Evolutionary conservation across 2,113 vertebrate genomes (phyloP).

Genomic region (Amazona guildingii): DNA sequence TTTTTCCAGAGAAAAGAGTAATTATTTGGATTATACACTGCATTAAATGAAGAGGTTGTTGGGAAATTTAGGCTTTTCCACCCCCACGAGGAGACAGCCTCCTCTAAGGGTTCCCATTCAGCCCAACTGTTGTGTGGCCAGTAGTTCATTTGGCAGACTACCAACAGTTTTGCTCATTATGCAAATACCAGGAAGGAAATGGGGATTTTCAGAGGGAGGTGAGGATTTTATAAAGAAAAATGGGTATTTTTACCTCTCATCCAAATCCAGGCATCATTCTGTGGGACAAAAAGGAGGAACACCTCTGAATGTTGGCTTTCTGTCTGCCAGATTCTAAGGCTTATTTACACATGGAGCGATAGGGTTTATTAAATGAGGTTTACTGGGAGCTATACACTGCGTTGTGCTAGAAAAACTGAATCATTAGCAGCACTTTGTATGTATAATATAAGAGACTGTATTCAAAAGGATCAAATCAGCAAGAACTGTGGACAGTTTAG

Average conservation of each 20-base stretch:
- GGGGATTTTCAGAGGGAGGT: neutral
- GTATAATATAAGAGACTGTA: neutral
- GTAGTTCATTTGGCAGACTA: neutral
- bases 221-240: slow-evolving; percentile 23
- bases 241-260: neutral
- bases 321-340: neutral
- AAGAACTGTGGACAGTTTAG: neutral
- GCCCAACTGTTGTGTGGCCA: neutral
- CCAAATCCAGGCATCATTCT: neutral
- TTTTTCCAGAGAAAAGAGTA: slow-evolving; percentile 31
- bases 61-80: neutral
- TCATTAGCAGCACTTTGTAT: neutral
- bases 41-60: neutral
- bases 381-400: neutral
- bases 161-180: slow-evolving; percentile 11
- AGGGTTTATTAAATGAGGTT: neutral
- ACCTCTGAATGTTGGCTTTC: neutral
- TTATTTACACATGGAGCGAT: neutral
- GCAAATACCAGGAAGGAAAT: slow-evolving; percentile 40
- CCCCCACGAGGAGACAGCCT: neutral
- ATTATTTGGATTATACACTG: slow-evolving; percentile 31
- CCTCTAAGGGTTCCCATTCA: slow-evolving; percentile 11
- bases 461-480: neutral
- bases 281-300: neutral
- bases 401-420: neutral